Evolutionary conservation across 2,113 vertebrate species (phyloP).

Genomic region (Cephalophus harveyi): DNA sequence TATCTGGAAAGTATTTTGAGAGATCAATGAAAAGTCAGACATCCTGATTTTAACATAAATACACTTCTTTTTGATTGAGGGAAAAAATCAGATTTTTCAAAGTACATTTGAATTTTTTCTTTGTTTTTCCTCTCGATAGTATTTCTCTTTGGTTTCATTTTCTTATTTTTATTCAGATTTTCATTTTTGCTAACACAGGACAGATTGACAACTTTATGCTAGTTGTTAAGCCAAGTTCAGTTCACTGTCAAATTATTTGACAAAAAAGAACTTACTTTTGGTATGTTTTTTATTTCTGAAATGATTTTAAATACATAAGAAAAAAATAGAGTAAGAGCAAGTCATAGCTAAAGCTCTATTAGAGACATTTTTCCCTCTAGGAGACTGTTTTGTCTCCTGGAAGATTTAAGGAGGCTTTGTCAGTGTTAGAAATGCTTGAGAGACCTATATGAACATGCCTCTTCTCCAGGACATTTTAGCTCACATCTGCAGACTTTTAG

Average conservation of each 20-base stretch:
- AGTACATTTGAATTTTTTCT: conserved; percentile 68
- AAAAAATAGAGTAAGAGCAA: neutral
- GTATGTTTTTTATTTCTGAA: neutral
- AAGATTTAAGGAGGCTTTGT: neutral
- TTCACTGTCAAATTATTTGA: neutral
- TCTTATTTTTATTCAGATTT: conserved; percentile 54
- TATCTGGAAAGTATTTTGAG: conserved; percentile 66
- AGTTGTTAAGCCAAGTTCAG: conserved; percentile 1
- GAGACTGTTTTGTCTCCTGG: neutral
- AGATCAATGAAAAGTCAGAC: conserved; percentile 76
- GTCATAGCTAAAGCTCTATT: neutral
- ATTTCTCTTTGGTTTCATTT: conserved; percentile 50
- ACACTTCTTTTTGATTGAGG: conserved; percentile 79
- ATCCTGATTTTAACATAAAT: conserved; percentile 73
- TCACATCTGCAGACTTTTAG: neutral
- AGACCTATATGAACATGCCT: neutral
- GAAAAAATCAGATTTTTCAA: conserved; percentile 82
- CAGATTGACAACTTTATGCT: conserved; percentile 38
- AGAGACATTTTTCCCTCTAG: neutral
- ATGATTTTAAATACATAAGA: neutral
- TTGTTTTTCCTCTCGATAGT: conserved; percentile 73
- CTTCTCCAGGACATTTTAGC: neutral
- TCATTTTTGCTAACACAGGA: conserved; percentile 17
- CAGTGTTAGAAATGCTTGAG: neutral
- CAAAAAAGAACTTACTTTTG: neutral